Conservation (phyloP, 2,888 invertebrate species). For the Ephialtes manifestator region DNA sequence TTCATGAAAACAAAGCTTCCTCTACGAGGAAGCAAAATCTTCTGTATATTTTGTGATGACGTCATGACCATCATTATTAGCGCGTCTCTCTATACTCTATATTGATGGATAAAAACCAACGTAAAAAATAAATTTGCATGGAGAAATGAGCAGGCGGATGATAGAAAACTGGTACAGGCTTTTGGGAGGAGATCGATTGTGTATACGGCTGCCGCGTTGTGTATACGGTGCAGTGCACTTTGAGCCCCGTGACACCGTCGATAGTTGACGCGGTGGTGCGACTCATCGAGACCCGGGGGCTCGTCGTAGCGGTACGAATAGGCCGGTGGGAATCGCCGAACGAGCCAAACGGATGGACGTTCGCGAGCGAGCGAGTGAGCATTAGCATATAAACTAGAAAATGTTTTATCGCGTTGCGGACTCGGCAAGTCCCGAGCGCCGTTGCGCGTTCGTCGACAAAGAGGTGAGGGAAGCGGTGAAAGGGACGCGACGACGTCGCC, state of each 20-base stretch:
- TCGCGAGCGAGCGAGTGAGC: constrained; percentile 44
- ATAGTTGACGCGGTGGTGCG: constrained; percentile 60
- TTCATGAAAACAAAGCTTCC: no score
- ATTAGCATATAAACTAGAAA: constrained; percentile 78
- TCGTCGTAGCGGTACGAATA: constrained; percentile 23
- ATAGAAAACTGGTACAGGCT: constrained; percentile 19
- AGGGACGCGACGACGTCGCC: constrained; percentile 19
- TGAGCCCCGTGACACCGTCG: constrained; percentile 57
- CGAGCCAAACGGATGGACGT: constrained; percentile 55
- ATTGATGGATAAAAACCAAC: not conserved
- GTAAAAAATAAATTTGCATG: constrained; percentile 12
- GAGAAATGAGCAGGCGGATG: constrained; percentile 21
- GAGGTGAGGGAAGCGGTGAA: constrained; percentile 26
- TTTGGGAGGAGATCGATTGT: constrained; percentile 39
- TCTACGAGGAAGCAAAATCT: no score
- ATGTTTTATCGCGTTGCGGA: constrained; percentile 73
- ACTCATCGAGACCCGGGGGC: constrained; percentile 54
- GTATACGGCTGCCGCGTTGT: constrained; percentile 16
- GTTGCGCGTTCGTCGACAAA: constrained; percentile 53
- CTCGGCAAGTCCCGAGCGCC: constrained; percentile 55
- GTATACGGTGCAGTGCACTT: constrained; percentile 47
- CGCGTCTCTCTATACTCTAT: not conserved
- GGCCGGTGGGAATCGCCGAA: constrained; percentile 58
- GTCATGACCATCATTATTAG: not conserved
- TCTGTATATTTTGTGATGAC: no score